These are phyloP conservation scores for Pseudopleuronectes americanus DNA, from an alignment of 2,797 vertebrate species.

Conservation along the genomic window DNA sequence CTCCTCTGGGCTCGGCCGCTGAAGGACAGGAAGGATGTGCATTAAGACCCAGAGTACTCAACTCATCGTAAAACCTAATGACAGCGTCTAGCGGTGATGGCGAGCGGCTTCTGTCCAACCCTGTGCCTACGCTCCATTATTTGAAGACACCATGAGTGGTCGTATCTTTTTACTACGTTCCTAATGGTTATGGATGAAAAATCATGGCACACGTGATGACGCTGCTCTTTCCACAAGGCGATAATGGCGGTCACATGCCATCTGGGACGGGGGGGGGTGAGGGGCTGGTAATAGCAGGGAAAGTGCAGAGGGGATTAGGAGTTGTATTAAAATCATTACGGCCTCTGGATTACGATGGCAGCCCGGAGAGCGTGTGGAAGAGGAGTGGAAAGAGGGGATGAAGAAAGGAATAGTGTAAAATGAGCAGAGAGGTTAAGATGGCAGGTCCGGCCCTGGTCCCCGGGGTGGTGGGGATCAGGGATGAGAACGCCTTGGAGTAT, in stretches of 20 bases:
- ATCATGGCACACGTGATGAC: constrained; percentile 70
- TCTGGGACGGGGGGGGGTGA: constrained; percentile 40
- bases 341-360: constrained; percentile 55
- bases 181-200: constrained; percentile 78
- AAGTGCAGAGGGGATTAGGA: constrained; percentile 36
- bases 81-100: constrained; percentile 55
- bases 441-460: constrained; percentile 57
- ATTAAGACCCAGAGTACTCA: constrained; percentile 70
- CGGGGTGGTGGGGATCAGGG: constrained; percentile 64
- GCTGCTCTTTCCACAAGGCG: constrained; percentile 63
- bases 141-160: constrained; percentile 62
- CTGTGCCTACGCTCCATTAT: constrained; percentile 65
- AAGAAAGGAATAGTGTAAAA: constrained; percentile 52
- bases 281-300: constrained; percentile 54
- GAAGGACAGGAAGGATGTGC: constrained; percentile 72
- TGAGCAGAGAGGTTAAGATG: constrained; percentile 65
- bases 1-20: constrained; percentile 26
- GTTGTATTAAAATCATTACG: constrained; percentile 61
- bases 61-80: constrained; percentile 76
- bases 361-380: constrained; percentile 30
- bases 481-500: constrained; percentile 67
- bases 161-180: constrained; percentile 73
- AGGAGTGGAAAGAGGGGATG: constrained; percentile 28
- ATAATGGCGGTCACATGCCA: constrained; percentile 72
- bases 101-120: constrained; percentile 40